Evolutionary conservation across 2,113 vertebrate genomes (phyloP).

Genomic region (Pseudorectes ferrugineus): DNA sequence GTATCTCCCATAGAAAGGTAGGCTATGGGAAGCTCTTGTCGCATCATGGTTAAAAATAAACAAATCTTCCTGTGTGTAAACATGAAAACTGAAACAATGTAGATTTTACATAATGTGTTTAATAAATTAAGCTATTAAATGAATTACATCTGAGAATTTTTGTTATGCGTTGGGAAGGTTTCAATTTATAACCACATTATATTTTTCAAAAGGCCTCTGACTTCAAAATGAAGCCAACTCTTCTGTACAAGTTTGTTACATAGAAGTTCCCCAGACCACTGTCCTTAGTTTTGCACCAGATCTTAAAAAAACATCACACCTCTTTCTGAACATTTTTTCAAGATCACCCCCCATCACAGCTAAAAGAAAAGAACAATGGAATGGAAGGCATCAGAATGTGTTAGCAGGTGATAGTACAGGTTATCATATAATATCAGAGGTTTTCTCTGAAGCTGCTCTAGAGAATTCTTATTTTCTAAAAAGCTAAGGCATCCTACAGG

Average conservation of each 20-base stretch:
- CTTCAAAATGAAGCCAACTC: neutral
- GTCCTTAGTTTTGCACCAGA: neutral
- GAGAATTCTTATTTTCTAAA: neutral
- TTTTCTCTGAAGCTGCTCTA: neutral
- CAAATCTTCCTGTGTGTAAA: conserved; percentile 66
- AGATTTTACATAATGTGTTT: conserved; percentile 77
- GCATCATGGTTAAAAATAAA: conserved; percentile 48
- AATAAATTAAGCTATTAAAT: conserved; percentile 75
- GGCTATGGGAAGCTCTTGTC: conserved; percentile 52
- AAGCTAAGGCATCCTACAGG: neutral
- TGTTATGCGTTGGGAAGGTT: conserved; percentile 45
- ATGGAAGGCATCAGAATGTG: neutral
- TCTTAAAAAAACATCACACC: neutral
- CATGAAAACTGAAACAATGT: conserved; percentile 70
- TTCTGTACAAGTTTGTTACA: neutral
- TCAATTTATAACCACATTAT: neutral
- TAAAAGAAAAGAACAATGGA: neutral
- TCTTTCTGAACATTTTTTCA: neutral
- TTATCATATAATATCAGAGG: rapidly evolving
- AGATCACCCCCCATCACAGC: rapidly evolving
- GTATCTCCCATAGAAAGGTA: conserved; percentile 41
- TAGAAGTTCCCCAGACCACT: neutral
- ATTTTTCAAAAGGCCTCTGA: neutral
- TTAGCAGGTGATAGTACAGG: neutral
- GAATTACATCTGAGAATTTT: conserved; percentile 46